phyloP scores from a whole-genome alignment of 2,888 invertebrate species.

The Crocallis elinguaria region DNA sequence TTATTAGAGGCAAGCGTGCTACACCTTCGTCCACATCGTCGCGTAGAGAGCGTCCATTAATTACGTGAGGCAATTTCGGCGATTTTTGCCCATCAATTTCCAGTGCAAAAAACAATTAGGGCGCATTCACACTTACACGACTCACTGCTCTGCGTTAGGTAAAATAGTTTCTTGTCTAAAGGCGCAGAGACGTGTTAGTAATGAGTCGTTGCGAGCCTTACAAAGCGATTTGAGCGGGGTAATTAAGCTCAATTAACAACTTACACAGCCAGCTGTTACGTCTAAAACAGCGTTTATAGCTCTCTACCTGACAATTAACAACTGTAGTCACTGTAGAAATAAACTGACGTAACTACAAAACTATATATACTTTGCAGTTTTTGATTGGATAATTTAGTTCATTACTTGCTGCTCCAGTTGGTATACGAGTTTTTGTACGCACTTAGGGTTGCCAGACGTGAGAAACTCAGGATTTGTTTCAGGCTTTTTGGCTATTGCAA shows the following conservation, averaged over 20 bases:
- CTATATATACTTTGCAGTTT: constrained; percentile 13
- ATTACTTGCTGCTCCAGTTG: constrained; percentile 5
- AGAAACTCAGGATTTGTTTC: too few relatives aligned
- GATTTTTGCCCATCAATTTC: neutral
- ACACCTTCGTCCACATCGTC: too few relatives aligned
- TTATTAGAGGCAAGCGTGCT: too few relatives aligned
- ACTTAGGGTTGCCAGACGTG: too few relatives aligned
- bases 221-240: constrained; percentile 26
- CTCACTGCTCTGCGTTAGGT: constrained; percentile 13
- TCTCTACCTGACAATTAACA: constrained; percentile 25
- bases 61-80: too few relatives aligned
- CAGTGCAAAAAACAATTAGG: neutral
- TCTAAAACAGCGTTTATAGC: constrained; percentile 31
- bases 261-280: constrained; percentile 25
- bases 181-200: constrained; percentile 20
- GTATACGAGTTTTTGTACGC: constrained; percentile 12
- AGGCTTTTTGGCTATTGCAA: too few relatives aligned
- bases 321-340: constrained; percentile 12
- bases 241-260: constrained; percentile 34
- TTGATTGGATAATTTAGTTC: constrained; percentile 23
- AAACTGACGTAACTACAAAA: constrained; percentile 19
- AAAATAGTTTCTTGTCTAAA: constrained; percentile 8
- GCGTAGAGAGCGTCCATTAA: too few relatives aligned
- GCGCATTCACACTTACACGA: constrained; percentile 5
- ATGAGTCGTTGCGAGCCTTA: constrained; percentile 16